Base-by-base conservation (phyloP, 2,797 vertebrate species). In the Mionectes olivaceus region DNA sequence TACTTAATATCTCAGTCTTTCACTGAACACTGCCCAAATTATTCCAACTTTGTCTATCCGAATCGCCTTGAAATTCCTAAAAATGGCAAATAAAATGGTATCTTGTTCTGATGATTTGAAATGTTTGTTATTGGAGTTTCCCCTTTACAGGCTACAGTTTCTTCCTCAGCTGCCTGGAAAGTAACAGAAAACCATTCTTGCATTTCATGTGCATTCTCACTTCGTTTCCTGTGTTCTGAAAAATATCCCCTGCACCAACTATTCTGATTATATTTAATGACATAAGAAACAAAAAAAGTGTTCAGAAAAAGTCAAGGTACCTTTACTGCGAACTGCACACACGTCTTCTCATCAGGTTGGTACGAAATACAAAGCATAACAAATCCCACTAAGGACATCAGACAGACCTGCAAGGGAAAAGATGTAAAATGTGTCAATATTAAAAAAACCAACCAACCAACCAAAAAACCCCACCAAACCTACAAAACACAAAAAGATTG, bases 291-390 rank as follows among this genome's bases (percentile, higher is more conserved):
- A 84, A 89, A 6, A 43, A 23, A 67, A 24, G 10, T 3, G 4
- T 8, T 56, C 18, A 8, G 9, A 92, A 90, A 75, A 93, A 53
- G 24, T 39, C 41, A 27, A 77, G 96, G 97, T 97, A 99, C 99
- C 98, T 99, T 99, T 95, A 98, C 97, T 56, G 98, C 96, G 96
- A 99, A 99, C 59, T 99, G 99, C 69, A 97, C 64, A 32, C 98
- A 98, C 0, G 98, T 98, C 95, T 97, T 99, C 97, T 99, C 99
- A 8, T 99, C 99, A 0, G 99, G 98, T 56, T 98, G 97, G 94
- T 99, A 99, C 0, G 98, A 99, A 96, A 99, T 90, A 47, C 98
- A 99, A 83, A 99, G 99, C 96, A 99, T 98, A 92, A 99, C 96
- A 78, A 99, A 98, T 33, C 99, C 99, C 90, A 99, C 93, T 57